Percentiles rank a stretch among this genome's conserved stretches.
Evolutionary conservation across 2,797 vertebrate species (phyloP).

Genomic region (Xiphorhynchus erythropygius): DNA sequence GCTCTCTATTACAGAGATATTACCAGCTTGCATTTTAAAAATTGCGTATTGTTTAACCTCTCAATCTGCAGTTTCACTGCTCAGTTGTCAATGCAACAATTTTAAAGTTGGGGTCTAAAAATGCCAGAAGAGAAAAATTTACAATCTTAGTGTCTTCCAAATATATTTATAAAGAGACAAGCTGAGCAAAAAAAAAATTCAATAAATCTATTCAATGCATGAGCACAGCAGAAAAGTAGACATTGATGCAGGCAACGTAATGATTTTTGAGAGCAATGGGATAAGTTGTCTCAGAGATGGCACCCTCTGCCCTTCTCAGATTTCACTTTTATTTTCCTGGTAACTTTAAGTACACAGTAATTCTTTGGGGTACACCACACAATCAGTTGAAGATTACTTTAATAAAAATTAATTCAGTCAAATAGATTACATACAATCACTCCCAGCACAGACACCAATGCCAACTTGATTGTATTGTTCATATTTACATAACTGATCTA

Average conservation of each 20-base stretch:
- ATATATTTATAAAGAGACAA: not conserved
- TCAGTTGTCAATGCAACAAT: not conserved
- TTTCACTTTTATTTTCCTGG: not conserved
- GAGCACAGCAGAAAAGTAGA: not conserved
- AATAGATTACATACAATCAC: not conserved
- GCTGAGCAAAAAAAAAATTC: not conserved
- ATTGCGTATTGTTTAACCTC: not conserved
- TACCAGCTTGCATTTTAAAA: not conserved
- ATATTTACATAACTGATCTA: not conserved
- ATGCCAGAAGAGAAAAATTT: not conserved
- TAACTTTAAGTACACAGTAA: not conserved
- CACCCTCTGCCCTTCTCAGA: not conserved
- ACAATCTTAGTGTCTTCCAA: not conserved
- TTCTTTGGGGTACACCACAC: not conserved
- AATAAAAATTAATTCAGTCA: not conserved
- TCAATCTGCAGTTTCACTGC: not conserved
- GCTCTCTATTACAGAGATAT: not conserved
- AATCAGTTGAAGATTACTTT: not conserved
- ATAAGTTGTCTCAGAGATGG: not conserved
- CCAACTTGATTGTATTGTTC: not conserved
- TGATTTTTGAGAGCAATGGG: not conserved
- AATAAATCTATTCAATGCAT: fast-evolving
- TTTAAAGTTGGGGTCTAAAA: not conserved
- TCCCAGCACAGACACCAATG: not conserved
- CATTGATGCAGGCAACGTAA: not conserved